phyloP scores from a whole-genome alignment of 2,888 invertebrate species.

The Ferrisia virgata region DNA sequence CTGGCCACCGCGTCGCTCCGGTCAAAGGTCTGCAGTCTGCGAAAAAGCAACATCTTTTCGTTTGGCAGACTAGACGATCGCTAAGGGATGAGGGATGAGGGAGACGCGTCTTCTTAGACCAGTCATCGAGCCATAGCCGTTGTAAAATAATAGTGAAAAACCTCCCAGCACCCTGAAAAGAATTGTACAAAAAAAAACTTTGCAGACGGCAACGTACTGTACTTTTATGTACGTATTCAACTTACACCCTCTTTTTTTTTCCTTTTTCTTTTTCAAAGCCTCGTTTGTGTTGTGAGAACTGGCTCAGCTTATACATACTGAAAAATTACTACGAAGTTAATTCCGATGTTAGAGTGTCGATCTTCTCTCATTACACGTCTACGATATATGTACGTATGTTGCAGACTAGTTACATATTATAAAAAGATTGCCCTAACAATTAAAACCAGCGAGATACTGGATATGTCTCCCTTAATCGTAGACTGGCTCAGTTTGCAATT shows the following conservation, averaged over 20 bases:
- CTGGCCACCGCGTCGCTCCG: background rate
- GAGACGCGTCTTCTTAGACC: background rate
- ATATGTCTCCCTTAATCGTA: background rate
- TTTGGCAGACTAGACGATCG: background rate
- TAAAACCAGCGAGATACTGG: background rate
- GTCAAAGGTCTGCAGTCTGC: conserved; percentile 30
- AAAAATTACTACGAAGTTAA: conserved; percentile 8
- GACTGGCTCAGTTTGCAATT: background rate
- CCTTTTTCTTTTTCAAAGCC: background rate
- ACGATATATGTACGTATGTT: background rate
- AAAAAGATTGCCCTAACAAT: background rate
- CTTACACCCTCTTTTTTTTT: conserved; percentile 21
- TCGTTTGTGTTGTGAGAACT: background rate
- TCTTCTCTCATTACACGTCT: background rate
- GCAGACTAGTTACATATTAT: background rate
- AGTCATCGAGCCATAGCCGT: background rate
- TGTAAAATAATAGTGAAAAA: conserved; percentile 3
- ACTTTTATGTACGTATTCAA: background rate
- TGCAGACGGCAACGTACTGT: background rate
- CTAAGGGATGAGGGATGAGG: background rate
- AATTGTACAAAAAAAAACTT: background rate
- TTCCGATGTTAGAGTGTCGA: background rate
- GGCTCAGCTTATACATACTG: background rate
- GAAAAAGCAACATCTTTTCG: conserved; percentile 13
- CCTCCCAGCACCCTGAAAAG: background rate